These are phyloP conservation scores for Coelopa frigida DNA, from an alignment of 1,140 invertebrate species.

Conservation along the genomic window DNA sequence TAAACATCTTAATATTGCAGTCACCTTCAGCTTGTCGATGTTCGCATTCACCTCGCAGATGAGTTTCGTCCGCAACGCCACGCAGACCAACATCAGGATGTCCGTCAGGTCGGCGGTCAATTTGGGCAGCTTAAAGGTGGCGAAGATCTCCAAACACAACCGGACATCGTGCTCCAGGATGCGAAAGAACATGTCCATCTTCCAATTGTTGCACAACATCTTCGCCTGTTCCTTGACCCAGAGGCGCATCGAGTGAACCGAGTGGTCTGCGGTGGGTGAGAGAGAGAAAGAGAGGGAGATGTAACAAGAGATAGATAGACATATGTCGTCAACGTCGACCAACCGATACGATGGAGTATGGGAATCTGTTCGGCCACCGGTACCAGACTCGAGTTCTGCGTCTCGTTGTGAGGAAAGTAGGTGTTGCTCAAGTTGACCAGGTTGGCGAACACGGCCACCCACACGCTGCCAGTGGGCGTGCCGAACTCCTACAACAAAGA, in stretches of 20 bases:
- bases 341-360: conserved; percentile 64
- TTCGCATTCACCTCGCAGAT: conserved; percentile 68
- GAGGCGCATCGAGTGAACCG: conserved; percentile 63
- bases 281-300: conserved; percentile 17
- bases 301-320: conserved; percentile 1
- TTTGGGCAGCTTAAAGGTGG: conserved; percentile 54
- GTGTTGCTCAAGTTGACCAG: conserved; percentile 37
- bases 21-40: conserved; percentile 62
- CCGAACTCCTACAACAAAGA: conserved; percentile 20
- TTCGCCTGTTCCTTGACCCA: conserved; percentile 65
- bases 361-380: conserved; percentile 74
- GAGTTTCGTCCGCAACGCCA: conserved; percentile 68
- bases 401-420: conserved; percentile 31
- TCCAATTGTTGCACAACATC: conserved; percentile 63
- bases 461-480: conserved; percentile 33
- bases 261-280: conserved; percentile 54
- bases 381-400: conserved; percentile 52
- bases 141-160: conserved; percentile 57
- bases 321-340: neutral
- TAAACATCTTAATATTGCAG: too few relatives aligned
- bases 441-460: conserved; percentile 36
- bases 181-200: conserved; percentile 60
- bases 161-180: conserved; percentile 56
- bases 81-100: conserved; percentile 55
- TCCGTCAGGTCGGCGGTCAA: conserved; percentile 45